Evolutionary conservation across 2,113 vertebrate genomes (phyloP), one percentile per base, ranked within the genome.

Genomic region (Anolis sagrei): DNA sequence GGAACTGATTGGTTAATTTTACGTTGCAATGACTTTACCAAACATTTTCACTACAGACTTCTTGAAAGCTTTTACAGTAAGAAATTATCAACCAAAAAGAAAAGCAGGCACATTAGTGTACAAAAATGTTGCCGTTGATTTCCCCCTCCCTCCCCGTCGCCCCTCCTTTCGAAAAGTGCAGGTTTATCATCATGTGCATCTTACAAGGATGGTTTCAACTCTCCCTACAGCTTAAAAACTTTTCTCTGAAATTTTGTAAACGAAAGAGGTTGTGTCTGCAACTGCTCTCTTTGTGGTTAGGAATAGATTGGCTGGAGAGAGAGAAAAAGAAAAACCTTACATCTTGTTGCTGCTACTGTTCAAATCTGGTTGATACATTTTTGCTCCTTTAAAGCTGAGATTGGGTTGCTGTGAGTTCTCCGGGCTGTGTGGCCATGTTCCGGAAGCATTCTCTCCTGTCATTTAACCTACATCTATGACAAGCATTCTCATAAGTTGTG

Each of bases 41-140:
- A 96, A 96, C 95, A 94, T 94, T 86, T 93, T 93, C 95, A 95
- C 95, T 92, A 94, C 94, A 95, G 92, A 94, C 95, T 95, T 95
- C 49, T 89, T 91, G 94, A 95, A 95, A 95, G 95, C 94, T 95
- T 96, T 95, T 95, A 96, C 96, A 96, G 95, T 96, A 96, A 95
- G 94, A 96, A 96, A 96, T 96, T 93, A 92, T 92, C 91, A 88
- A 96, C 95, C 11, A 14, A 14, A 58, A 58, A 58, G 94, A 96
- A 79, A 95, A 95, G 96, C 96, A 97, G 96, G 96, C 96, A 97
- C 96, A 76, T 96, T 91, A 95, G 95, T 95, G 95, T 95, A 95
- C 96, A 95, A 93, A 91, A 95, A 94, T 89, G 88, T 91, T 89
- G 86, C 88, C 87, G 92, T 89, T 61, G 87, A 72, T 87, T 85